Conservation (phyloP, 2,113 vertebrate genomes). For the Dicrurus megarhynchus region DNA sequence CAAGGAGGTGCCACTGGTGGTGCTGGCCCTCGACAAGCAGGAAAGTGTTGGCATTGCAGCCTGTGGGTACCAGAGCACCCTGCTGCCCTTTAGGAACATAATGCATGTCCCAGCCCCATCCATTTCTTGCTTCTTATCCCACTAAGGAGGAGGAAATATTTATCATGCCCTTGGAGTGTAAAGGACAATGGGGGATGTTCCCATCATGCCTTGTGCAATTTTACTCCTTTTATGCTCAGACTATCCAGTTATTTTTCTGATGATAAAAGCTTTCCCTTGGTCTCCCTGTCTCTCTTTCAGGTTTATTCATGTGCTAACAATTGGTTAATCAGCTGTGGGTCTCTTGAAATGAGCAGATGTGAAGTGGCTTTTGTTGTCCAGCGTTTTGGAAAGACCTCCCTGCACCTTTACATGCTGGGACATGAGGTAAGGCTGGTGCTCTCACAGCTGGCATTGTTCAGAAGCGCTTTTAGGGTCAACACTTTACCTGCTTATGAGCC, state of each 20-base stretch:
- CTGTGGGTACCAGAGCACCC: neutral
- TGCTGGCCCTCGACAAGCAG: neutral
- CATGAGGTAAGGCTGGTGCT: neutral
- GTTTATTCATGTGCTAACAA: conserved; percentile 15
- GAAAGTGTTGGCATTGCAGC: neutral
- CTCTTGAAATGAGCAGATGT: conserved; percentile 22
- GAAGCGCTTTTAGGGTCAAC: neutral
- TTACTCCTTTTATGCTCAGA: neutral
- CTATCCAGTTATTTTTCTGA: neutral
- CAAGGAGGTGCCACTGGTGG: neutral
- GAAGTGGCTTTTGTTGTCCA: neutral
- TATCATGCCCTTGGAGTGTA: conserved; percentile 12
- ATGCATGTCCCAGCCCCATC: neutral
- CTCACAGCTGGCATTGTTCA: neutral
- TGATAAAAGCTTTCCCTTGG: neutral
- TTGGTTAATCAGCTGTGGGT: neutral
- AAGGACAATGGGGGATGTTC: conserved; percentile 21
- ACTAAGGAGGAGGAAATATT: conserved; percentile 6
- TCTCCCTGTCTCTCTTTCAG: conserved; percentile 34
- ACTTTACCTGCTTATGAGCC: neutral
- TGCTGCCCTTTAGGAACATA: neutral
- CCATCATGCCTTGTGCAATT: neutral
- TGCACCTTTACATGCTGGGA: neutral
- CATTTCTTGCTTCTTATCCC: neutral
- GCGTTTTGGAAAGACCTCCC: neutral